These are phyloP conservation scores for Equus quagga DNA, from an alignment of 2,113 vertebrate genomes.

Conservation along the genomic window DNA sequence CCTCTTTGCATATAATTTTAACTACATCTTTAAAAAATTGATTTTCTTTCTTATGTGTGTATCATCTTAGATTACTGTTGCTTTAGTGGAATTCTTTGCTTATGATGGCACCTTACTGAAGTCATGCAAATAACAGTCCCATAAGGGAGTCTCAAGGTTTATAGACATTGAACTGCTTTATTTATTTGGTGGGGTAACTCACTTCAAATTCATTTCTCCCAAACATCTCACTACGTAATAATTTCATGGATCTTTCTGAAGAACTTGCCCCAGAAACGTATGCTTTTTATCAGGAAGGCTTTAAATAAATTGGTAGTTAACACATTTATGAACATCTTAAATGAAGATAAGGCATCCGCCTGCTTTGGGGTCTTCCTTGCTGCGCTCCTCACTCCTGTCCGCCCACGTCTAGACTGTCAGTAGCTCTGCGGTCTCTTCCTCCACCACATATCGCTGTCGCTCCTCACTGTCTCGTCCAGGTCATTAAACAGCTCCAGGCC, in stretches of 20 bases:
- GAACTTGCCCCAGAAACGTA: not conserved
- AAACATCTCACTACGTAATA: not conserved
- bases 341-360: accelerated
- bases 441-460: not conserved
- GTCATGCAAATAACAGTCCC: not conserved
- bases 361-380: not conserved
- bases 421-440: not conserved
- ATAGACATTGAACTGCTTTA: not conserved
- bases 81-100: not conserved
- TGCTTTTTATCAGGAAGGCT: not conserved
- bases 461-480: not conserved
- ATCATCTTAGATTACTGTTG: not conserved
- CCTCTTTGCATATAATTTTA: not conserved
- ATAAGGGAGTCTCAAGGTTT: not conserved
- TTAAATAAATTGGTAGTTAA: not conserved
- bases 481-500: not conserved
- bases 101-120: not conserved
- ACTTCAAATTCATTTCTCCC: not conserved
- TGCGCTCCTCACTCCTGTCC: not conserved
- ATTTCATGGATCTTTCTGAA: constrained; percentile 27
- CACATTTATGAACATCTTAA: not conserved
- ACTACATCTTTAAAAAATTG: not conserved
- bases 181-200: not conserved
- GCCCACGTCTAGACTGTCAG: too few species aligned
- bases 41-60: not conserved